These are phyloP conservation scores for Triplophysa rosa DNA, from an alignment of 2,113 vertebrate genomes.

Conservation along the genomic window DNA sequence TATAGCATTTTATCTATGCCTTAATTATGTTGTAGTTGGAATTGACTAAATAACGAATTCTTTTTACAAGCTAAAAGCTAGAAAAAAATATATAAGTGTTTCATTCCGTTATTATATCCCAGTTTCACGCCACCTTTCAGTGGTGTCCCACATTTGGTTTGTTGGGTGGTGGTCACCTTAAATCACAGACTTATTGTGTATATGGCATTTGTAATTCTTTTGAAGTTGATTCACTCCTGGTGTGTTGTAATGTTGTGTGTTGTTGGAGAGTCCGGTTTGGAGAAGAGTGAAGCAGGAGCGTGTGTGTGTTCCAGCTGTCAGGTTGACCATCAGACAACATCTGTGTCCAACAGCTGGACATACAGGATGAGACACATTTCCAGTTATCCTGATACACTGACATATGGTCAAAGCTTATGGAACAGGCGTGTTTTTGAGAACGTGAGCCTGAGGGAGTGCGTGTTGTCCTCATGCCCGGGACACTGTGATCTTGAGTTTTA, in stretches of 20 bases:
- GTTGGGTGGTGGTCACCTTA: too few species aligned
- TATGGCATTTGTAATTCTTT: neutral
- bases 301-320: conserved; percentile 16
- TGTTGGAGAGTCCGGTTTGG: neutral
- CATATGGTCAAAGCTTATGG: conserved; percentile 34
- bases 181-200: too few species aligned
- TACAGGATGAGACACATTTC: neutral
- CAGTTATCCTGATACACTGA: neutral
- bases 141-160: too few species aligned
- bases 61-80: too few species aligned
- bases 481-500: conserved; percentile 19
- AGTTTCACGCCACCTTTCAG: too few species aligned
- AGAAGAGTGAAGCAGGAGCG: neutral
- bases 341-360: conserved; percentile 46
- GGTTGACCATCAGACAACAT: conserved; percentile 25
- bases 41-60: too few species aligned
- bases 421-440: conserved; percentile 32
- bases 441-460: conserved; percentile 25
- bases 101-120: too few species aligned
- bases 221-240: neutral
- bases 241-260: neutral
- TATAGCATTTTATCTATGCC: too few species aligned
- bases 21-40: too few species aligned
- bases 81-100: too few species aligned
- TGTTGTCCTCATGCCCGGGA: neutral